Evolutionary conservation across 1,140 invertebrate genomes (phyloP).

Genomic region (Drosophila orena): DNA sequence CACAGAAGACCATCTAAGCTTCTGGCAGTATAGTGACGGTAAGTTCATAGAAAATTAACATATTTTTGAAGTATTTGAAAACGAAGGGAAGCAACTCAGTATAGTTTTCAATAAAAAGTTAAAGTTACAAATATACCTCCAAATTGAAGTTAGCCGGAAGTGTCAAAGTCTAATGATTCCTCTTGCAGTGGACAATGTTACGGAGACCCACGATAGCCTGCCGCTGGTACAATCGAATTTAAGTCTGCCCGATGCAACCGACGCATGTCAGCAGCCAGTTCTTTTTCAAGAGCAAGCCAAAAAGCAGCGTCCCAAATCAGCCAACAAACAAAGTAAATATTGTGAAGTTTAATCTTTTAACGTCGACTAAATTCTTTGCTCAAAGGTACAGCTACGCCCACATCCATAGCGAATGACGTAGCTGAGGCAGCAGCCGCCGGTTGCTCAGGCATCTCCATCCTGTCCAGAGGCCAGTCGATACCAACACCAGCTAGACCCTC

Average conservation of each 20-base stretch:
- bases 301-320: slow-evolving; percentile 64
- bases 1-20: slow-evolving; percentile 63
- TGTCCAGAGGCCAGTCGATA: slow-evolving; percentile 46
- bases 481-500: slow-evolving; percentile 6
- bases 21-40: slow-evolving; percentile 68
- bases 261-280: slow-evolving; percentile 33
- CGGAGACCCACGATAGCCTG: slow-evolving; percentile 39
- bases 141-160: slow-evolving; percentile 5
- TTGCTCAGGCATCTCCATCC: slow-evolving; percentile 37
- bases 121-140: background rate
- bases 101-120: background rate
- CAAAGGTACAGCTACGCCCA: slow-evolving; percentile 65
- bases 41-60: slow-evolving; percentile 15
- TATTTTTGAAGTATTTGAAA: no score
- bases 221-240: slow-evolving; percentile 22
- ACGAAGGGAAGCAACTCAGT: no score
- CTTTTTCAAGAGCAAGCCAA: slow-evolving; percentile 52
- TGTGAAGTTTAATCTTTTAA: no score
- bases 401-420: slow-evolving; percentile 70
- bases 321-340: slow-evolving; percentile 69
- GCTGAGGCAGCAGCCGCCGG: slow-evolving; percentile 54
- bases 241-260: slow-evolving; percentile 17
- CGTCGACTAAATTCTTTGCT: background rate
- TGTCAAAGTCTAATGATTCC: slow-evolving; percentile 5
- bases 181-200: slow-evolving; percentile 63